Percentiles rank a stretch among this genome's conserved stretches.
phyloP scores from a whole-genome alignment of 2,113 vertebrate species.

The Junco hyemalis region DNA sequence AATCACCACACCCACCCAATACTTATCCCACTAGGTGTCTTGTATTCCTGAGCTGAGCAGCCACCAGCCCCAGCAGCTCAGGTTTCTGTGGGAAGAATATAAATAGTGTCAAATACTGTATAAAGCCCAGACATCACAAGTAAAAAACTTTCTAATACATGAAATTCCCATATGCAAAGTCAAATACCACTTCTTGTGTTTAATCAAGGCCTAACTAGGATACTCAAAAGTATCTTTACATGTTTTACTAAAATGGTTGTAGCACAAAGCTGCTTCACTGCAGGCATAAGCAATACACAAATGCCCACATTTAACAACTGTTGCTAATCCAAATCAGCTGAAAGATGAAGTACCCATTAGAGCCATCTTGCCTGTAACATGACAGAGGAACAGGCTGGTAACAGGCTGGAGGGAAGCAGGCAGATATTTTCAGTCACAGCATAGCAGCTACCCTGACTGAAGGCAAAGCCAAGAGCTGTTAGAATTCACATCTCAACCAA shows the following conservation, averaged over 20 bases:
- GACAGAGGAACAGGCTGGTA: background rate
- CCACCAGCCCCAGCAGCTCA: background rate
- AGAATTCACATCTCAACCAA: background rate
- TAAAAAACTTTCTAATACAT: background rate
- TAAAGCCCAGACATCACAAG: background rate
- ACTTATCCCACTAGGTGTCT: background rate
- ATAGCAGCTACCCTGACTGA: background rate
- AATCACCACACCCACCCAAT: background rate
- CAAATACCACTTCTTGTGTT: background rate
- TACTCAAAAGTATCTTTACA: background rate
- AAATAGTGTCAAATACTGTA: background rate
- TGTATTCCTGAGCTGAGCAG: background rate
- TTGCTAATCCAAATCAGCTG: background rate
- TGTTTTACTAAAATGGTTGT: background rate
- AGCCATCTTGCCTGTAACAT: background rate
- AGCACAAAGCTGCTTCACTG: background rate
- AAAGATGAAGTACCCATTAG: background rate
- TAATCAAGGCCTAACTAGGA: background rate
- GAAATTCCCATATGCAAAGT: background rate
- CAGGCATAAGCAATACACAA: background rate
- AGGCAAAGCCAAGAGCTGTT: background rate
- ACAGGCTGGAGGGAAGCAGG: background rate
- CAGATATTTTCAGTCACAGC: background rate
- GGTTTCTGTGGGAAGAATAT: background rate
- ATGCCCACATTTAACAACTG: background rate